phyloP scores from a whole-genome alignment of 1,140 invertebrate species.

The Chymomyza costata region DNA sequence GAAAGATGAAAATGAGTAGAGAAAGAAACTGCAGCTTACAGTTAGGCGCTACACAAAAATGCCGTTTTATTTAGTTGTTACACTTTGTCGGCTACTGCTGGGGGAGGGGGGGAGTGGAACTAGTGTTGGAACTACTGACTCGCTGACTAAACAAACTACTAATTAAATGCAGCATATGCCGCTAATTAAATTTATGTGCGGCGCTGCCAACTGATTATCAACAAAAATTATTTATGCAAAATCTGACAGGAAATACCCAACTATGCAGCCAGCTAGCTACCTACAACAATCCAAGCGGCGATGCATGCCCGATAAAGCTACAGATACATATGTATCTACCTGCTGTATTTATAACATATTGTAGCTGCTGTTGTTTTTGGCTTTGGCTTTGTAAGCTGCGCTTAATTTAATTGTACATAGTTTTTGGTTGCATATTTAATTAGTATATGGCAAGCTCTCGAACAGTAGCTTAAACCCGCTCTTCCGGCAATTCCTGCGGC shows the following conservation, averaged over 20 bases:
- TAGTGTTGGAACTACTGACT: no score
- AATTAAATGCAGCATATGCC: slow-evolving; percentile 70
- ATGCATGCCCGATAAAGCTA: slow-evolving; percentile 41
- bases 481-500: no score
- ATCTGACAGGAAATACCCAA: slow-evolving; percentile 72
- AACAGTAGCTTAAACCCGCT: no score
- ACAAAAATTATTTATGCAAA: slow-evolving; percentile 69
- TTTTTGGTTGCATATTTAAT: slow-evolving; percentile 67
- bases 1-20: slow-evolving; percentile 11
- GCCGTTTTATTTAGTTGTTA: not conserved
- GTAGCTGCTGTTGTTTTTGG: slow-evolving; percentile 7
- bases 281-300: slow-evolving; percentile 19
- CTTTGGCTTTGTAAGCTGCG: slow-evolving; percentile 4
- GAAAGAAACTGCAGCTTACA: slow-evolving; percentile 12
- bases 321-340: slow-evolving; percentile 18
- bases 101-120: no score
- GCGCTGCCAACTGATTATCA: slow-evolving; percentile 65
- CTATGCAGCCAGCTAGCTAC: slow-evolving; percentile 49
- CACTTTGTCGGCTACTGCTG: no score
- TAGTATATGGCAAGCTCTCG: no score
- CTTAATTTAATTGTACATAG: slow-evolving; percentile 69
- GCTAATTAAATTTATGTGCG: slow-evolving; percentile 71
- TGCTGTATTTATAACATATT: slow-evolving; percentile 15
- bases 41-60: slow-evolving; percentile 39
- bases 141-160: slow-evolving; percentile 28